phyloP scores from a whole-genome alignment of 2,113 vertebrate species.

The Andinoacara biseriatus region DNA sequence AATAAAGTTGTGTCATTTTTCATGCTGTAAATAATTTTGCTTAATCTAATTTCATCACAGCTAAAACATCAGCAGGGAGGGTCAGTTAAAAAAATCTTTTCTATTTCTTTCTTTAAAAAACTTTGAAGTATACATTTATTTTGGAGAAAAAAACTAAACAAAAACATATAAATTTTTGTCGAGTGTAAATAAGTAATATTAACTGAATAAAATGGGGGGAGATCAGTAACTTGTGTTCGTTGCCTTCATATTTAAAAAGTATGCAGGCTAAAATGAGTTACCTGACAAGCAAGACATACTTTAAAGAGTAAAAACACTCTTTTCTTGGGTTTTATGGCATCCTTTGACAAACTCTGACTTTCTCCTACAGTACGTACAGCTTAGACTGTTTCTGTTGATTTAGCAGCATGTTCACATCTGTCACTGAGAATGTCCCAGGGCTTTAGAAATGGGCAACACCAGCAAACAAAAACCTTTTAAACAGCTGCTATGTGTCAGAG shows the following conservation, averaged over 20 bases:
- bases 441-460: constrained; percentile 34
- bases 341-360: neutral
- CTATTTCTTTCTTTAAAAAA: too few relatives aligned
- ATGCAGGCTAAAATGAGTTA: neutral
- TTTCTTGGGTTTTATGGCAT: neutral
- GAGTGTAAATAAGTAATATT: neutral
- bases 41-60: neutral
- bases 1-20: neutral
- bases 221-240: neutral
- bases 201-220: neutral
- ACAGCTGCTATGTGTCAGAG: constrained; percentile 64
- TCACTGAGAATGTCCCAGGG: constrained; percentile 20
- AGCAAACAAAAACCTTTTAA: constrained; percentile 63
- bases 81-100: too few relatives aligned
- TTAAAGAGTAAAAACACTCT: neutral
- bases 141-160: neutral
- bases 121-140: too few relatives aligned
- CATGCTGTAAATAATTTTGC: neutral
- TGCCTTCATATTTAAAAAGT: neutral
- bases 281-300: neutral
- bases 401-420: constrained; percentile 35
- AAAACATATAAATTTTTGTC: neutral
- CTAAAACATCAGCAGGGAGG: neutral
- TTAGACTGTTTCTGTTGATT: constrained; percentile 30
- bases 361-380: constrained; percentile 6